Evolutionary conservation across 2,797 vertebrate genomes (phyloP).

Genomic region (Enteromius radiatus): DNA sequence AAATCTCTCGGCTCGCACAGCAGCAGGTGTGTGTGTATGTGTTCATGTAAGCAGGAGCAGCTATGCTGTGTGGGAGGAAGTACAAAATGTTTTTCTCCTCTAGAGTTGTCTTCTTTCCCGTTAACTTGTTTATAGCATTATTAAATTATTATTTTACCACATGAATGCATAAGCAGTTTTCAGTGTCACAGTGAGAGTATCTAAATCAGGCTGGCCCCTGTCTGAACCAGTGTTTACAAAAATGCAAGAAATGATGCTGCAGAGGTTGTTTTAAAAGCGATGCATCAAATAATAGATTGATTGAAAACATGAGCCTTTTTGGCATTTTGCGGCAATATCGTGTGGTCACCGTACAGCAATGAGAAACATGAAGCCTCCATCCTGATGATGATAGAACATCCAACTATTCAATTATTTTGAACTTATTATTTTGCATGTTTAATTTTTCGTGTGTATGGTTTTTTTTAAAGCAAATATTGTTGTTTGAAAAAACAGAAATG

Average conservation of each 20-base stretch:
- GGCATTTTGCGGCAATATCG: not conserved
- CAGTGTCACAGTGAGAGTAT: not conserved
- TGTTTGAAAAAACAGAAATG: not conserved
- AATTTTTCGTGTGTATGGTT: not conserved
- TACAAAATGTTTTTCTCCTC: slow-evolving; percentile 5
- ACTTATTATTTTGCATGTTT: too few relatives aligned
- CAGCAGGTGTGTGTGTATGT: slow-evolving; percentile 12
- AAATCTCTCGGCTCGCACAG: not conserved
- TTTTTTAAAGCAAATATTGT: not conserved
- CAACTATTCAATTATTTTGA: too few relatives aligned
- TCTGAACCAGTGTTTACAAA: not conserved
- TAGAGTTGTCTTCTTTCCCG: not conserved
- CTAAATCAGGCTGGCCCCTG: not conserved
- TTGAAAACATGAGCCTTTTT: not conserved
- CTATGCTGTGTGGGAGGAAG: slow-evolving; percentile 24
- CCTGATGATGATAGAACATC: not conserved
- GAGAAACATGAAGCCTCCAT: not conserved
- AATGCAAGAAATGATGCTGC: not conserved
- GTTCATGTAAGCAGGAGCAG: not conserved
- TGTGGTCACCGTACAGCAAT: not conserved
- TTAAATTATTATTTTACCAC: slow-evolving; percentile 26
- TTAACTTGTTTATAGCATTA: slow-evolving; percentile 21
- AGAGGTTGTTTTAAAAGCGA: not conserved
- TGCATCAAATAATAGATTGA: not conserved
- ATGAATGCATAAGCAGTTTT: slow-evolving; percentile 5